Base-by-base conservation (phyloP, 1,140 invertebrate species). In the Vollenhovia emeryi region DNA sequence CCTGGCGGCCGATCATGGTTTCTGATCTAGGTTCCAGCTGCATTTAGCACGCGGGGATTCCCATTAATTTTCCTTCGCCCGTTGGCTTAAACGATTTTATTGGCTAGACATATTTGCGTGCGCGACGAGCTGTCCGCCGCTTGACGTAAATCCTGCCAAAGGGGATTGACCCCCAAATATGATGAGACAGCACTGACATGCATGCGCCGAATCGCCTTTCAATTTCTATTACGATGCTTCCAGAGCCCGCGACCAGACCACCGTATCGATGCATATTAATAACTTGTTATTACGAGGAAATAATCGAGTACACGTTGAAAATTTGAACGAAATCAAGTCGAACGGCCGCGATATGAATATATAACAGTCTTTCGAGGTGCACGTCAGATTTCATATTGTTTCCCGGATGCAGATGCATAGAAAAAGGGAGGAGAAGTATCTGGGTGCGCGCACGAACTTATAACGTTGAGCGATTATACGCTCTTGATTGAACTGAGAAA, bases 121-220 rank as follows among this genome's bases (percentile, higher is more conserved):
- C 52, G 30, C 18, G 45, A 40, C 1, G 55, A 82, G 9, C 13
- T 43, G 45, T 45, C 27, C 36, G 33, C 18, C 24, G 50, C 36
- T 21, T 79, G 74, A 79, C 33, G 78, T 79, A 85, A 79, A 68
- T 43, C 33, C 11, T 0, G 45, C 1, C n/a, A 57, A 86, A 83
- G 78, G 57, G 66, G 52, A 86, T 33, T 73, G 84, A 86, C 76
- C 48, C 24, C 84, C 78, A 73, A 86, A 86, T 86, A 73, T 71
- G 84, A 86, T 86, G 84, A 80, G 74, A 79, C 48, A 79, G 60
- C 74, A 57, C 66, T 68, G 43, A 43, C 59, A 68, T 84, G 48
- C 48, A 78, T 36, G 50, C 62, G 48, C 60, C 27, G 48, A 80
- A 43, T 79, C 50, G 40, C 33, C 62, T 80, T 80, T 85, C 83